Base-by-base conservation (phyloP, 2,113 vertebrate species). In the Dipodomys merriami region DNA sequence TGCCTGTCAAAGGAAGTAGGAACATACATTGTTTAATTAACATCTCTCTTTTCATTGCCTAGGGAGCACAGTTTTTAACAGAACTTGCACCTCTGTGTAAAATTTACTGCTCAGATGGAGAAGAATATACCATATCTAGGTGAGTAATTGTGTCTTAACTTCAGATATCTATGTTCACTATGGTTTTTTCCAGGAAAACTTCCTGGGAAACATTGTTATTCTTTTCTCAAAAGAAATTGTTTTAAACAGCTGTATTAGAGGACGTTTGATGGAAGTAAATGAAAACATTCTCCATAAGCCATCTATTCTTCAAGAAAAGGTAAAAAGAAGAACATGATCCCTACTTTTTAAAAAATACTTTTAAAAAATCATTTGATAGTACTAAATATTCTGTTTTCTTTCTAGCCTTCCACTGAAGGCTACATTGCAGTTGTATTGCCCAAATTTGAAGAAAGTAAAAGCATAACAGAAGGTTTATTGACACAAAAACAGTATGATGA, bases 391-490 rank as follows among this genome's bases (percentile, higher is more conserved):
- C 91, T 86, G 27, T 78, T 94, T 19, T 9, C 49, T 62, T 96
- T 93, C 88, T 94, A 99, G 99, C 99, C 99, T 1, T 99, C 98
- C 71, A 99, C 99, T 0, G 99, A 99, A 83, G 99, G 99, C 93
- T 99, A 99, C 98, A 99, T 99, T 0, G 99, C 99, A 4, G 99
- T 99, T 97, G 99, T 99, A 95, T 97, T 99, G 86, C 99, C 99
- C 82, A 99, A 99, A 98, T 99, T 99, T 97, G 99, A 99, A 95
- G 99, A 99, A 97, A 99, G 99, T 97, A 99, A 99, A 97, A 99
- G 97, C 12, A 11, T 99, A 95, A 99, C 99, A 16, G 98, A 99
- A 83, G 98, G 98, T 72, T 98, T 99, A 35, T 96, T 99, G 97
- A 99, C 98, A 10, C 98, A 98, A 97, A 98, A 98, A 57, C 98